Evolutionary conservation across 2,113 vertebrate genomes (phyloP).

Genomic region (Columba livia): DNA sequence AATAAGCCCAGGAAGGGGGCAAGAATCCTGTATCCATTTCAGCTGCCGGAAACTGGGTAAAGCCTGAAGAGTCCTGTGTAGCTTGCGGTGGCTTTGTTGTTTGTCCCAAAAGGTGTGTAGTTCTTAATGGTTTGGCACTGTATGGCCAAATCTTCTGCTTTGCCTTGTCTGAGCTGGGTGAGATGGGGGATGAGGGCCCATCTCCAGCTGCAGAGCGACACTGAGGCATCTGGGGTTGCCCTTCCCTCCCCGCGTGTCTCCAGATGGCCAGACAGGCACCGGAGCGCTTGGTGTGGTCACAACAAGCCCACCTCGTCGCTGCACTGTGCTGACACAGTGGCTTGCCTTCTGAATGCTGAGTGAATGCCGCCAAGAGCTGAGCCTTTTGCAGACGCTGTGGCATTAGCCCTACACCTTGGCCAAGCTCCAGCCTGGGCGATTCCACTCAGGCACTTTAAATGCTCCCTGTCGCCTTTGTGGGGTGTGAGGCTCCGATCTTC

Average conservation of each 20-base stretch:
- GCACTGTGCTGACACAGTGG: neutral
- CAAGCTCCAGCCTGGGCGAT: slow-evolving; percentile 16
- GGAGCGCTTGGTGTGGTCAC: fast-evolving
- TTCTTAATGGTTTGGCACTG: neutral
- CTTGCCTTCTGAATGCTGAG: neutral
- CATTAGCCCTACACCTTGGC: slow-evolving; percentile 8
- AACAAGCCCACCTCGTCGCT: fast-evolving
- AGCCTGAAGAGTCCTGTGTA: neutral
- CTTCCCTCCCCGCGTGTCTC: fast-evolving
- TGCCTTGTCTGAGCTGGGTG: neutral
- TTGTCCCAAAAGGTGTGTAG: neutral
- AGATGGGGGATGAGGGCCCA: fast-evolving
- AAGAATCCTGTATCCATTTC: fast-evolving
- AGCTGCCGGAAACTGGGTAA: neutral
- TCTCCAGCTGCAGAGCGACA: neutral
- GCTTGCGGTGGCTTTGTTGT: neutral
- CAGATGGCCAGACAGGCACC: fast-evolving
- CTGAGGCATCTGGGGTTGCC: neutral
- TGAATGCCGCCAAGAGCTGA: neutral
- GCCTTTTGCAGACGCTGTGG: neutral
- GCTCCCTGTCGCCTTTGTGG: neutral
- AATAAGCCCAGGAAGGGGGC: neutral
- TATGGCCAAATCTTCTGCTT: neutral
- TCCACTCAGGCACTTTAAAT: neutral
- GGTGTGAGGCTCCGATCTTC: neutral